Percentiles rank a stretch among this genome's conserved stretches.
Conservation (phyloP, 2,113 vertebrate genomes). For the Zosterops japonicus region DNA sequence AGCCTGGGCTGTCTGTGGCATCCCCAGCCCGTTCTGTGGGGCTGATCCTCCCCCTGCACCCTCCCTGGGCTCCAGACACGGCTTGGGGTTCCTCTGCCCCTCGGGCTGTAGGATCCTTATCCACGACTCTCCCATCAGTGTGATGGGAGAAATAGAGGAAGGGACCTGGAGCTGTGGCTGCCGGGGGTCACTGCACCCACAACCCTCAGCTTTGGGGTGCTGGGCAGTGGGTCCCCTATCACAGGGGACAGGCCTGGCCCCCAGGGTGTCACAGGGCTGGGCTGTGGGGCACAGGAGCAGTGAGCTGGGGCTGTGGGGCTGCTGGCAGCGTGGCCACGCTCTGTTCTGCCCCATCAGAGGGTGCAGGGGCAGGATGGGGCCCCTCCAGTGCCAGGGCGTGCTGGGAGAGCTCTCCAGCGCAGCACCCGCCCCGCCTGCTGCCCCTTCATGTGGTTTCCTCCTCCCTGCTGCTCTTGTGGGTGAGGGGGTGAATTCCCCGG, state of each 20-base stretch:
- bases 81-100: neutral
- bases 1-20: neutral
- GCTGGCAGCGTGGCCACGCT: neutral
- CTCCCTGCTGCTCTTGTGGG: neutral
- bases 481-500: neutral
- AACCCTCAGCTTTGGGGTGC: neutral
- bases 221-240: fast-evolving
- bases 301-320: fast-evolving
- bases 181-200: fast-evolving
- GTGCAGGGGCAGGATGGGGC: neutral
- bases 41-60: neutral
- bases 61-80: neutral
- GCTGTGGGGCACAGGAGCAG: neutral
- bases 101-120: neutral
- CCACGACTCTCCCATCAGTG: neutral
- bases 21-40: fast-evolving
- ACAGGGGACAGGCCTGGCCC: neutral
- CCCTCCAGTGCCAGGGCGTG: fast-evolving
- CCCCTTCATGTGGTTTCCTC: constrained; percentile 49
- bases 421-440: neutral
- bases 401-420: fast-evolving
- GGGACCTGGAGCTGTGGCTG: neutral
- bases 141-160: neutral
- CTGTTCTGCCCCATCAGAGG: neutral
- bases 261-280: too few species aligned